Conservation (phyloP, 2,797 vertebrate species). For the Paratrypauchen microcephalus region DNA sequence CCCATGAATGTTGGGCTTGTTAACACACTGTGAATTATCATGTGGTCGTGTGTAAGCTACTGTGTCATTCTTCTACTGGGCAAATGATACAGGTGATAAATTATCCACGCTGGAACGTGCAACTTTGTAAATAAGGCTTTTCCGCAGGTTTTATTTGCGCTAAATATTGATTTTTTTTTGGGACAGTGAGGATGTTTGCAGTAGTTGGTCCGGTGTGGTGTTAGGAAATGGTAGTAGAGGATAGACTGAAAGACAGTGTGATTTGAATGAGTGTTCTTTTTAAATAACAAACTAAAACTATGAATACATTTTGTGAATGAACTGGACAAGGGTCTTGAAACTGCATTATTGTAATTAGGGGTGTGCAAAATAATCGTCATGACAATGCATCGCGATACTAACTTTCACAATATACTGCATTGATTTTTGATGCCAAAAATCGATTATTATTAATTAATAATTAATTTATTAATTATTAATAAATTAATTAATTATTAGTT, state of each 20-base stretch:
- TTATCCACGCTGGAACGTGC: slow-evolving; percentile 46
- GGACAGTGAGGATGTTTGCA: background rate
- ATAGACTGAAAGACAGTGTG: background rate
- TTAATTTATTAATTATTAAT: no score
- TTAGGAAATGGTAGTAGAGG: background rate
- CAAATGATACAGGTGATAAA: slow-evolving; percentile 64
- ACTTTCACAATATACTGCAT: no score
- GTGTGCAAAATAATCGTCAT: no score
- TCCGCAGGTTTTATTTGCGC: slow-evolving; percentile 32
- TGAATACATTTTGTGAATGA: background rate
- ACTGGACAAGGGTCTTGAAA: background rate
- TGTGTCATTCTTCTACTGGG: slow-evolving; percentile 64
- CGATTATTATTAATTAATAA: no score
- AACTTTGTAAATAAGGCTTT: slow-evolving; percentile 40
- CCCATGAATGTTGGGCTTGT: slow-evolving; percentile 70
- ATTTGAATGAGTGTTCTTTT: background rate
- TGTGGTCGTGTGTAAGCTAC: slow-evolving; percentile 55
- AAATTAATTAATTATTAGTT: no score
- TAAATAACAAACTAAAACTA: background rate
- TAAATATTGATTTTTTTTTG: slow-evolving; percentile 3
- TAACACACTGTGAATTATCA: slow-evolving; percentile 66
- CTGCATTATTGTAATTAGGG: background rate
- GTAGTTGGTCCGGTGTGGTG: background rate
- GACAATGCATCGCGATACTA: no score
- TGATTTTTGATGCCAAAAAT: no score